Percentiles rank a stretch among this genome's conserved stretches.
These are phyloP conservation scores for Serinus canaria DNA, from an alignment of 2,113 vertebrate species.

Conservation along the genomic window DNA sequence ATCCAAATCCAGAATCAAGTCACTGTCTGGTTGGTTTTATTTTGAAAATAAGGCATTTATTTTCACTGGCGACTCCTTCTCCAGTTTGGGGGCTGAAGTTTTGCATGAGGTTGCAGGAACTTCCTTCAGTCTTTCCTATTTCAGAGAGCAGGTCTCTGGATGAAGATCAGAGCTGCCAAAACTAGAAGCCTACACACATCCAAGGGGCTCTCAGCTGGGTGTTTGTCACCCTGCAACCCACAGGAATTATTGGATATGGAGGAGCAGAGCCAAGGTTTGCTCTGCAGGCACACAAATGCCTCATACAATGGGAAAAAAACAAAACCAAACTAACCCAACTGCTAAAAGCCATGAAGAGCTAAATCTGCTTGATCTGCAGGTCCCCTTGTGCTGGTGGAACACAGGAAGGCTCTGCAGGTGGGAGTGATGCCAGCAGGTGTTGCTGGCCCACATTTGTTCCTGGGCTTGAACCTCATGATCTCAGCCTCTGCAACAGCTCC, in stretches of 20 bases:
- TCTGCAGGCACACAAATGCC: neutral
- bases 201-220: neutral
- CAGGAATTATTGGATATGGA: neutral
- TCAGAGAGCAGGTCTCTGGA: neutral
- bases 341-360: neutral
- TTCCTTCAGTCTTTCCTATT: neutral
- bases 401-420: neutral
- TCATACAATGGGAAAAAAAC: neutral
- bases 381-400: neutral
- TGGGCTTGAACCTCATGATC: neutral
- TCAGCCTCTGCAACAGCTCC: neutral
- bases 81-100: neutral
- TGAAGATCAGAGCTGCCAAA: neutral
- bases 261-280: neutral
- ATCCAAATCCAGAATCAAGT: neutral
- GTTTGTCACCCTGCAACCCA: neutral
- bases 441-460: neutral
- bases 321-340: neutral
- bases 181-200: neutral
- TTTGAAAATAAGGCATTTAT: neutral
- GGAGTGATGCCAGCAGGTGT: neutral
- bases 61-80: neutral
- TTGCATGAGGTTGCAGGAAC: rapidly evolving
- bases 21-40: neutral
- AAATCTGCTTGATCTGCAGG: neutral